Base-by-base conservation (phyloP, 2,888 invertebrate species). In the Himalopsyche japonica region DNA sequence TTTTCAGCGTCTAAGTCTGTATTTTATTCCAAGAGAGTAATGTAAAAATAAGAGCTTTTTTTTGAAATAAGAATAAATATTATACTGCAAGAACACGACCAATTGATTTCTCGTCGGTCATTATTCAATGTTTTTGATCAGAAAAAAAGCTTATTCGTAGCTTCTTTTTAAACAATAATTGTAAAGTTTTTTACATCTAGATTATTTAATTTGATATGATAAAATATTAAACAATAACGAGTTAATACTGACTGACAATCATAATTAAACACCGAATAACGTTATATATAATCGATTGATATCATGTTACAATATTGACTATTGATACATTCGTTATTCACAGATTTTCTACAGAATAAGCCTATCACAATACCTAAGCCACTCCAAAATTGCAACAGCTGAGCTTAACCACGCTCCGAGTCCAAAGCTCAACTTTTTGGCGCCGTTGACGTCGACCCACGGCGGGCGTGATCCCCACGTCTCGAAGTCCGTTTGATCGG, bases 401-500 rank as follows among this genome's bases (percentile, higher is more conserved):
- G 12, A 30, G 3, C 20, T 70, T 12, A 70, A 70, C 70, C 70
- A 70, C 15, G 30, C 12, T 30, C 70, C 12, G 15, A 12, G 30
- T 70, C 30, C 70, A 30, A 4, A 20, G 5, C 27, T 3, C 10
- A 70, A 15, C 27, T 27, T 70, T 30, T 4, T 20, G 12, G 70
- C 70, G 15, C 4, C 30, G 57, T 57, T 81, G 32, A 80, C 15
- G 3, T 82, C 82, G 10, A 85, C 85, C 86, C 86, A 85, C 3
- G 86, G 86, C 10, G 86, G 85, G 64, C 81, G 82, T 5, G 85
- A 84, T 0, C 76, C 82, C 70, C 48, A 82, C 3, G 27, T 47
- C 8, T 85, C 85, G 18, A 81, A n/a, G 43, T 86, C 85, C 3
- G 83, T 84, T 8, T 81, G 84, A 64, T 86, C 86, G 2, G 86